Evolutionary conservation across 2,888 invertebrate species (phyloP).

Genomic region (Zhuqinia jingwanae): DNA sequence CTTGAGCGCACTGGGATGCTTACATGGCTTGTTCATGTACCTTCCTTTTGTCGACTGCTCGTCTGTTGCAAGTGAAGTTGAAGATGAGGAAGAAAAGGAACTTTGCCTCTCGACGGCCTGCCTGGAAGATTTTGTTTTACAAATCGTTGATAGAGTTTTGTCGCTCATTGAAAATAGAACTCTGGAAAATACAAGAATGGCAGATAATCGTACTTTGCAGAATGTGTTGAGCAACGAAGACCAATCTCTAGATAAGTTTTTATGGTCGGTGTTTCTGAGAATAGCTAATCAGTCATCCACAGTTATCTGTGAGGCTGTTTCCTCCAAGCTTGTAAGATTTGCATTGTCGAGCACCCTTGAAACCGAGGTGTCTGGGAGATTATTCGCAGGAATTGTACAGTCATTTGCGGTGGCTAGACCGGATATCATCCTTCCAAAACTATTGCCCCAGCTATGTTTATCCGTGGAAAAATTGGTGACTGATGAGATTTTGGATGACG

Average conservation of each 20-base stretch:
- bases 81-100: slow-evolving; percentile 87
- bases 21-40: slow-evolving; percentile 88
- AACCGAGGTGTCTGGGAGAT: slow-evolving; percentile 90
- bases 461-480: slow-evolving; percentile 85
- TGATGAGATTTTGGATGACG: slow-evolving; percentile 87
- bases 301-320: slow-evolving; percentile 82
- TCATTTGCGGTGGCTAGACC: slow-evolving; percentile 85
- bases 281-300: slow-evolving; percentile 78
- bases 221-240: slow-evolving; percentile 84
- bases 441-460: slow-evolving; percentile 88
- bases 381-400: slow-evolving; percentile 88
- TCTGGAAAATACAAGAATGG: slow-evolving; percentile 86
- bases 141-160: slow-evolving; percentile 90
- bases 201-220: slow-evolving; percentile 75
- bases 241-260: slow-evolving; percentile 83
- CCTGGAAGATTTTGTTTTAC: slow-evolving; percentile 93
- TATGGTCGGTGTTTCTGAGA: slow-evolving; percentile 83
- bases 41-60: slow-evolving; percentile 94
- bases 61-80: slow-evolving; percentile 85
- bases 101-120: slow-evolving; percentile 90
- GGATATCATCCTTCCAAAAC: slow-evolving; percentile 86
- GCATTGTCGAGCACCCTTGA: slow-evolving; percentile 90
- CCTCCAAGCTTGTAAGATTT: slow-evolving; percentile 89
- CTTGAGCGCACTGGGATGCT: slow-evolving; percentile 89
- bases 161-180: slow-evolving; percentile 87